Evolutionary conservation across 2,888 invertebrate species (phyloP).

Genomic region (Nephrotoma appendiculata): DNA sequence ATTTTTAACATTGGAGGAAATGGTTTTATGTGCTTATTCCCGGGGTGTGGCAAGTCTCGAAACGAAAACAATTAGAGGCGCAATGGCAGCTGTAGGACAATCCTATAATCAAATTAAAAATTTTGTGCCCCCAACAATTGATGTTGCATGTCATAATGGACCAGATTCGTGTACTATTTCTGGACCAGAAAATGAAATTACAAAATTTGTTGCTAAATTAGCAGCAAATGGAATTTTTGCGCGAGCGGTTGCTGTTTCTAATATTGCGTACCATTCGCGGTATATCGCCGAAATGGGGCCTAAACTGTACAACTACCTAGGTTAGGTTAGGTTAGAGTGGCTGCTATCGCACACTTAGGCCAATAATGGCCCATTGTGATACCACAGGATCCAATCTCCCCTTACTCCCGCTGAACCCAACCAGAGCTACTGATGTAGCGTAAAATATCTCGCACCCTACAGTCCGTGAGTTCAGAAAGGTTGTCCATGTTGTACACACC

Average conservation of each 20-base stretch:
- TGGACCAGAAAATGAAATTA: constrained; percentile 58
- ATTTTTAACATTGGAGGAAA: constrained; percentile 73
- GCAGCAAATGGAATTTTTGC: constrained; percentile 62
- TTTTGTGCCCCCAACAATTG: constrained; percentile 59
- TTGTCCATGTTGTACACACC: too few species aligned
- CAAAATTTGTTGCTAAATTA: constrained; percentile 47
- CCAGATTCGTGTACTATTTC: constrained; percentile 81
- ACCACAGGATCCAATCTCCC: too few species aligned
- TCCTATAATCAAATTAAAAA: constrained; percentile 39
- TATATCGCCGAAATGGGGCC: constrained; percentile 62
- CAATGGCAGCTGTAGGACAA: constrained; percentile 79
- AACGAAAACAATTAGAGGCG: constrained; percentile 52
- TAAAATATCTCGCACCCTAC: too few species aligned
- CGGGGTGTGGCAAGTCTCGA: constrained; percentile 63
- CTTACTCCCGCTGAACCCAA: too few species aligned
- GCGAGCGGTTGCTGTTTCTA: constrained; percentile 67
- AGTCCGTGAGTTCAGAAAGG: too few species aligned
- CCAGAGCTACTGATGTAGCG: too few species aligned
- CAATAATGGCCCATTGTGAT: too few species aligned
- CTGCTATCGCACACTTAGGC: too few species aligned
- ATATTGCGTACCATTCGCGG: constrained; percentile 80
- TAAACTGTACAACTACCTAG: constrained; percentile 45
- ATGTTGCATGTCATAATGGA: constrained; percentile 79
- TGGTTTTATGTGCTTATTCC: constrained; percentile 71
- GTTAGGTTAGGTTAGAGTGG: too few species aligned